These are phyloP conservation scores for Tipula helvola DNA, from an alignment of 2,888 invertebrate genomes.

Conservation along the genomic window DNA sequence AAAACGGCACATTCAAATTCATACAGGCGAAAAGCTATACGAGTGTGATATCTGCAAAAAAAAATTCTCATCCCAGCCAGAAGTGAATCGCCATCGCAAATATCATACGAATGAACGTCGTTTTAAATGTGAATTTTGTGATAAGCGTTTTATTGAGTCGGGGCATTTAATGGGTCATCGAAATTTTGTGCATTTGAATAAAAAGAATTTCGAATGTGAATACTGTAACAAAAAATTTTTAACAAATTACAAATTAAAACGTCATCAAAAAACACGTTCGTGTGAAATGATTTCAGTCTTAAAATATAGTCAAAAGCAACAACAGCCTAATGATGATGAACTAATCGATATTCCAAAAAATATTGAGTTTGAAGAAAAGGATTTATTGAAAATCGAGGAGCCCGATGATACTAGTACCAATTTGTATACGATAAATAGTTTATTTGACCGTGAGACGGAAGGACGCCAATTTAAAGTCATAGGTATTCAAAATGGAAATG, in stretches of 20 bases:
- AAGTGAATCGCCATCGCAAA: slow-evolving; percentile 12
- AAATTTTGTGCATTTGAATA: not conserved
- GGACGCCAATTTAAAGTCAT: not conserved
- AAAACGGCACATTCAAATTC: slow-evolving; percentile 8
- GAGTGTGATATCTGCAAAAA: slow-evolving; percentile 8
- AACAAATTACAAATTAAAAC: not conserved
- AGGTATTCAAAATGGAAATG: not conserved
- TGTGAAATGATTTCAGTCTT: not conserved
- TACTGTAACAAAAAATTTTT: not conserved
- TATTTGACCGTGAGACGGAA: not conserved
- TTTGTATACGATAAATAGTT: not conserved
- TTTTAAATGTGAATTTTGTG: slow-evolving; percentile 8
- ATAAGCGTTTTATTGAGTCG: slow-evolving; percentile 10
- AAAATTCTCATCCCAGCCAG: slow-evolving; percentile 6
- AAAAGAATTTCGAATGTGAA: not conserved
- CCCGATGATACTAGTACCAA: not conserved
- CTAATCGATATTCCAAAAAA: not conserved
- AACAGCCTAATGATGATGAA: not conserved
- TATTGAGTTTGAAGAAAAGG: not conserved
- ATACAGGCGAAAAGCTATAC: slow-evolving; percentile 8
- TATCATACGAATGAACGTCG: slow-evolving; percentile 8
- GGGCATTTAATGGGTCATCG: not conserved
- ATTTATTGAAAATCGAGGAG: not conserved
- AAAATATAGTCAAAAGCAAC: not conserved
- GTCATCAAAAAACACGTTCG: not conserved